These are phyloP conservation scores for Rhabditoides inermis DNA, from an alignment of 2,888 invertebrate genomes.

Conservation along the genomic window DNA sequence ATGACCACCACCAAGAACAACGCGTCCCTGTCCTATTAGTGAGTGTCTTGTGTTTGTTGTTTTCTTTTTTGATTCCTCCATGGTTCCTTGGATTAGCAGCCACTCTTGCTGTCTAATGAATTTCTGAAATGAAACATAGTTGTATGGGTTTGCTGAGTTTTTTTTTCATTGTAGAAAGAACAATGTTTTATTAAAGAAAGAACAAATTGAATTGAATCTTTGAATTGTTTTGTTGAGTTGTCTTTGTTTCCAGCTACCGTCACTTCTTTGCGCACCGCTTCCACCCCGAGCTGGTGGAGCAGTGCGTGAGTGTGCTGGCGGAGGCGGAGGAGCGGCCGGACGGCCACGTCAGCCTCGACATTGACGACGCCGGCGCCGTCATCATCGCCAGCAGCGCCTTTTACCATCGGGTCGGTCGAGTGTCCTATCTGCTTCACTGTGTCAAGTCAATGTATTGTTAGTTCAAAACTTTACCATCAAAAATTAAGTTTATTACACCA, in stretches of 20 bases:
- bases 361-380: constrained; percentile 15
- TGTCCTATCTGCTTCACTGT: too few species aligned
- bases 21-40: constrained; percentile 35
- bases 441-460: too few species aligned
- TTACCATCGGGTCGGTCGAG: not conserved
- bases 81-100: too few species aligned
- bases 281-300: constrained; percentile 34
- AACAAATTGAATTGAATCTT: not conserved
- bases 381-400: constrained; percentile 14
- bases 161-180: not conserved
- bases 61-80: not conserved
- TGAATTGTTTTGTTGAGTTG: not conserved
- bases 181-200: not conserved
- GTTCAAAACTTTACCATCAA: too few species aligned
- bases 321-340: not conserved
- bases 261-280: constrained; percentile 46
- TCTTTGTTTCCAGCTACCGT: constrained; percentile 30
- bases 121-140: too few species aligned
- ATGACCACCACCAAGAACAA: constrained; percentile 25
- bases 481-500: too few species aligned
- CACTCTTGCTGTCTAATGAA: too few species aligned
- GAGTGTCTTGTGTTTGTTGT: constrained; percentile 7
- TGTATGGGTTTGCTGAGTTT: too few species aligned
- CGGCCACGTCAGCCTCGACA: constrained; percentile 12
- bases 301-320: constrained; percentile 4